These are phyloP conservation scores for Catocala fraxini DNA, from an alignment of 2,888 invertebrate species.

Conservation along the genomic window DNA sequence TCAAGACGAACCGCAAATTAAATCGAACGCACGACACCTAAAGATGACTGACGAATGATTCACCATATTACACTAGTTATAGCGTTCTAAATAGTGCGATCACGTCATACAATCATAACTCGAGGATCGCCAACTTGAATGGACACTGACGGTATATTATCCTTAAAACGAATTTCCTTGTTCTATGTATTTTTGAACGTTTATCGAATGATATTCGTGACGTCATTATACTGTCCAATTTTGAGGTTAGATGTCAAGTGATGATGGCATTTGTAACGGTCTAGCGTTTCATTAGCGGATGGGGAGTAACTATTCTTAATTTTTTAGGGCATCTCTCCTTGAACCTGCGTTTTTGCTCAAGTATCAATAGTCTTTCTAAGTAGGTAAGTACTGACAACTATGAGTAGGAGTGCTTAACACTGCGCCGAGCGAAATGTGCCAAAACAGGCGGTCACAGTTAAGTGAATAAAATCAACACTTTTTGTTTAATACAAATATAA, in stretches of 20 bases:
- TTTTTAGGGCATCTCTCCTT: no score
- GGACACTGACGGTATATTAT: conserved; percentile 34
- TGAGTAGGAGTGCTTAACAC: no score
- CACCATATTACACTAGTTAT: conserved; percentile 44
- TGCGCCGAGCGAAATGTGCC: no score
- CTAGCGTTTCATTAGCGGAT: not conserved
- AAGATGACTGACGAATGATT: conserved; percentile 60
- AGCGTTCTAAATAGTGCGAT: conserved; percentile 48
- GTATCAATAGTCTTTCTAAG: no score
- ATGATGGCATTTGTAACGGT: conserved; percentile 7
- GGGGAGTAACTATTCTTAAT: no score
- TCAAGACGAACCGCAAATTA: conserved; percentile 4
- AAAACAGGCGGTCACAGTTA: no score
- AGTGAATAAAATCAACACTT: no score
- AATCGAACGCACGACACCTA: conserved; percentile 22
- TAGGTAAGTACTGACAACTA: no score
- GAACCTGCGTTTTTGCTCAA: no score
- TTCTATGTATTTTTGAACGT: conserved; percentile 20
- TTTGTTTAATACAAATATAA: no score
- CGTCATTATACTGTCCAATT: conserved; percentile 13
- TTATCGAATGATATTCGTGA: conserved; percentile 7
- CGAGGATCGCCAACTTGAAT: conserved; percentile 36
- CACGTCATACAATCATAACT: conserved; percentile 46
- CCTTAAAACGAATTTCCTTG: conserved; percentile 43
- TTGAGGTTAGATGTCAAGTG: conserved; percentile 21